Conservation (phyloP, 2,113 vertebrate genomes). For the Carlito syrichta region DNA sequence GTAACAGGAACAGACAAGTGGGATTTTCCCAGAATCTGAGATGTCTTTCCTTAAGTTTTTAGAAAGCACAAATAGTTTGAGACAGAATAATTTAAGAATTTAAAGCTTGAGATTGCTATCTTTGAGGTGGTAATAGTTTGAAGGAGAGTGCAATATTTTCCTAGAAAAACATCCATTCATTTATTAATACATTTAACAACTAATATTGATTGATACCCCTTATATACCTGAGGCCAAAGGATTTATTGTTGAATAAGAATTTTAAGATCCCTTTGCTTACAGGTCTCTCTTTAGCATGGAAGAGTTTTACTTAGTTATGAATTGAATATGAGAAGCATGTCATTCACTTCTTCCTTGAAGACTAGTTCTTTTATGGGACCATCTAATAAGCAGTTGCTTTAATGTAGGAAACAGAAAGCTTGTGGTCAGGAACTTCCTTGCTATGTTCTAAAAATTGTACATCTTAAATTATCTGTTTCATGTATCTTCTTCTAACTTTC, state of each 20-base stretch:
- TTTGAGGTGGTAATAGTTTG: background rate
- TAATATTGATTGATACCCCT: background rate
- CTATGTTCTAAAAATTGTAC: conserved; percentile 57
- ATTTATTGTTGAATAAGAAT: background rate
- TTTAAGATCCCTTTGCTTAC: background rate
- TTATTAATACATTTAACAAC: background rate
- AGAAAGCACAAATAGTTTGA: background rate
- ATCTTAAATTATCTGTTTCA: conserved; percentile 47
- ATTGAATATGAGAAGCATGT: background rate
- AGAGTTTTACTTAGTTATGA: background rate
- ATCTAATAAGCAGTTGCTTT: background rate
- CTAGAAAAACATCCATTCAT: too few relatives aligned
- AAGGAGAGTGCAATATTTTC: background rate
- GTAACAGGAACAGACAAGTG: background rate
- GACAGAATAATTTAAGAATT: background rate
- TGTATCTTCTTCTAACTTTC: conserved; percentile 26
- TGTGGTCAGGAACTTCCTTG: conserved; percentile 69
- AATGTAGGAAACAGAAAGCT: conserved; percentile 64
- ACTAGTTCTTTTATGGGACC: background rate
- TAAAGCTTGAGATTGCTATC: background rate
- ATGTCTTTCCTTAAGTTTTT: background rate
- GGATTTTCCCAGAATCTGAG: conserved; percentile 53
- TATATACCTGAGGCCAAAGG: background rate
- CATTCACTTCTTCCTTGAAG: background rate
- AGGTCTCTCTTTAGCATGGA: background rate